These are phyloP conservation scores for Drosophila nigromelanica DNA, from an alignment of 1,140 invertebrate species.

Conservation along the genomic window DNA sequence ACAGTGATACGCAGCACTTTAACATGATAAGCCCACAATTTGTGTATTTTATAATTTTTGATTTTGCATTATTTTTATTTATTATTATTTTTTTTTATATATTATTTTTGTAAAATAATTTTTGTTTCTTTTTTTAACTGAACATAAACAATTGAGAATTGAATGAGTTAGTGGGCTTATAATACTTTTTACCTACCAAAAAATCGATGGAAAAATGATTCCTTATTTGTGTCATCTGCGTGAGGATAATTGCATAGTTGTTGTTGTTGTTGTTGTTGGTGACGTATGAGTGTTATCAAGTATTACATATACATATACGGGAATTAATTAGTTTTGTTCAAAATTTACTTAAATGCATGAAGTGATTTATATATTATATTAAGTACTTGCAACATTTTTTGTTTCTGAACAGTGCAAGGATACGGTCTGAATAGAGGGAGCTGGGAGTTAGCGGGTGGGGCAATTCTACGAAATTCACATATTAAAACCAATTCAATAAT, in stretches of 20 bases:
- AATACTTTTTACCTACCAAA: constrained; percentile 72
- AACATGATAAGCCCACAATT: constrained; percentile 2
- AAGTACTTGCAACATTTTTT: background rate
- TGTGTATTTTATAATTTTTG: background rate
- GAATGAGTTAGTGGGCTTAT: constrained; percentile 29
- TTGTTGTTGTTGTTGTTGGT: constrained; percentile 32
- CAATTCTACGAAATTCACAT: too few relatives aligned
- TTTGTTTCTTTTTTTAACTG: constrained; percentile 56
- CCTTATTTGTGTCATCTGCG: constrained; percentile 77
- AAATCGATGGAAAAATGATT: constrained; percentile 80
- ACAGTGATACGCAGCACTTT: background rate
- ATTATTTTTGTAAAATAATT: too few relatives aligned
- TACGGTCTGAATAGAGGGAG: background rate
- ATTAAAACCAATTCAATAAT: too few relatives aligned
- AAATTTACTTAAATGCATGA: constrained; percentile 27
- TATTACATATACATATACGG: constrained; percentile 29
- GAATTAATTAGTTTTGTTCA: constrained; percentile 30
- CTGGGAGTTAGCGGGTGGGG: background rate
- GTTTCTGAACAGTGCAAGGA: constrained; percentile 1
- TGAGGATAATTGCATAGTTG: constrained; percentile 45
- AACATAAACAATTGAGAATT: constrained; percentile 61
- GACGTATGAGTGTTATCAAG: constrained; percentile 9
- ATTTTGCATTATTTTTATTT: constrained; percentile 11
- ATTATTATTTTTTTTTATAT: background rate
- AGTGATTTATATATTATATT: constrained; percentile 12